Evolutionary conservation across 2,888 invertebrate genomes (phyloP), one percentile per base, ranked within the genome.

Genomic region (Drosophila subquinaria): DNA sequence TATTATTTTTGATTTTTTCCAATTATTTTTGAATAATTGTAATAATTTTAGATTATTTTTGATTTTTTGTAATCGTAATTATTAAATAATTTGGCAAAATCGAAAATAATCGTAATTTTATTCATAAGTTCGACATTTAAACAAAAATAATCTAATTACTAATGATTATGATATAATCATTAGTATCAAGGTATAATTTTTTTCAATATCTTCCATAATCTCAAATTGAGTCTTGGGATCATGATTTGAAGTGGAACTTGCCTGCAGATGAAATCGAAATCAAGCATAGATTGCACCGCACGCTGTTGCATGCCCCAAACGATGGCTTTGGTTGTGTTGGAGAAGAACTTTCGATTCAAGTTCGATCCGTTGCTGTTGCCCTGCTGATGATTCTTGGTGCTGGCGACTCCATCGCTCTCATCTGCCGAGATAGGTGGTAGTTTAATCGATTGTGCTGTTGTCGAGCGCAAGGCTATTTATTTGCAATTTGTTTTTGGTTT

Each of bases 261-360:
- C 93, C 92, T 91, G 92, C 93, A 93, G 69, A 93, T 93, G 56
- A 93, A 93, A 75, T 93, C 93, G 81, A 93, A 93, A 65, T 93
- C 93, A 30, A 93, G 88, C 93, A 93, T 93, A 36, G 93, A 93
- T 81, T 97, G 98, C 9, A 99, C 98, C 23, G 99, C 99, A 69
- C 98, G 94, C 50, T 97, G 97, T 94, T 99, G 99, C 98, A 99
- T 99, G 73, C 99, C 99, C 99, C 99, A 99, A 20, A 99, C 96
- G 90, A 99, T 98, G 10, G 98, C 96, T 92, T 97, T 97, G 11
- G 98, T 99, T 69, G 95, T 94, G 77, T 95, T 95, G n/a, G 94
- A 95, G 94, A 98, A 98, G 73, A 98, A 94, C 27, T 96, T 95
- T 76, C 93, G 81, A 56, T 79, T 82, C 38, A 84, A 73, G 61